Base-by-base conservation (phyloP, 2,113 vertebrate species). In the Charadrius vociferus region DNA sequence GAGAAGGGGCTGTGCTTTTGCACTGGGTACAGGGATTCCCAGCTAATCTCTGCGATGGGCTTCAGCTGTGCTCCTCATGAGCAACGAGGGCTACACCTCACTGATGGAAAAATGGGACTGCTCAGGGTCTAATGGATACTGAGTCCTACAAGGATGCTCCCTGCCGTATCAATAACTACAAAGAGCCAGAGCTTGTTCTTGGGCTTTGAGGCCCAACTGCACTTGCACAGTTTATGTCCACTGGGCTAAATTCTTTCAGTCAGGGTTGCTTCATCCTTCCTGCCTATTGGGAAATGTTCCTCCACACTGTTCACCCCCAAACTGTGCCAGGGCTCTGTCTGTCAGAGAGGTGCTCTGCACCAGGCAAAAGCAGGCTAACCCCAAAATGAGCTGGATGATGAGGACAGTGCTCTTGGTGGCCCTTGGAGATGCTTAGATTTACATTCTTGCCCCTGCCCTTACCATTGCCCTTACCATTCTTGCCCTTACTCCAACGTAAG, bases 31-130 rank as follows among this genome's bases (percentile, higher is more conserved):
- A 14, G 24, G 24, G 18, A 34, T 26, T 80, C 49, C 29, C 61
- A 56, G 11, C 27, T 36, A 18, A 78, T 26, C 36, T 66, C 49
- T 49, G 23, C 1, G 2, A 15, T 19, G 26, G 41, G 7, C 55
- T 73, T 49, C 73, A 66, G 43, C 49, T 37, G 52, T 3, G 7
- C 1, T 79, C 14, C 56, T 66, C 0, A 0, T 41, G 26, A 63
- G 27, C 80, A 55, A 80, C 7, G 29, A 84, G 26, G 26, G n/a
- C n/a, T 91, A 65, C 37, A 39, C 16, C 34, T 80, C 63, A 6
- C 8, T 37, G 32, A 9, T 71, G 56, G 41, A 50, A 71, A 43
- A 50, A 11, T 0, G 0, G 56, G 13, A 71, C 29, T 47, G 59
- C 53, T 15, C 32, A 32, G 37, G 29, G 14, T 58, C 52, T 94